Evolutionary conservation across 2,797 vertebrate species (phyloP), one percentile per base, ranked within the genome.

Genomic region (Platyrinchus mystaceus): DNA sequence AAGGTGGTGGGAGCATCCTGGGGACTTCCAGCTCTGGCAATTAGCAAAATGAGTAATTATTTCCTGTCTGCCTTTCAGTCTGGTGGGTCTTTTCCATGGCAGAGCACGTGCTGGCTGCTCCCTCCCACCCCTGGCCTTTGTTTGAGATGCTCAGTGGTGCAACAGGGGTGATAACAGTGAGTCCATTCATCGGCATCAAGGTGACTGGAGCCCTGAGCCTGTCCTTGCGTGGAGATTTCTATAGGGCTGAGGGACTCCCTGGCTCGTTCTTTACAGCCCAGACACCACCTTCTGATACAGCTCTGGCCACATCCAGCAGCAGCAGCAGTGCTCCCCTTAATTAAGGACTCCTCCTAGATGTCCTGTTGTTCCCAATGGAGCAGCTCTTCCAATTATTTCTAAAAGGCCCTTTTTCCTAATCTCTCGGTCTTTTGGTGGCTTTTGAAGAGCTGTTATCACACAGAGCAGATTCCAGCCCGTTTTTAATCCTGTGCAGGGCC

Each of bases 311-410:
- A n/a, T 52, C 62, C 58, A 44, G 3, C 5, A 3, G 43, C 66
- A 44, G 67, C 87, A 78, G 69, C 44, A 55, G 74, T 1, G 4
- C 37, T 80, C 17, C 68, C 75, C 64, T 75, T 96, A 94, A 96
- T 97, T 92, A 96, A 66, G 44, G 36, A 3, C 43, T 94, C 63
- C 47, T 76, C 1, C 4, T 60, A 21, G 64, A 53, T 93, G 66
- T 76, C 95, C 94, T 53, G 90, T 49, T 86, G 84, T 53, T 96
- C 80, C 80, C 89, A 86, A 3, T 36, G 82, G 80, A 96, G 83
- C 93, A 84, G 78, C 73, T 90, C 82, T 77, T 94, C 87, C 87
- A 96, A 94, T 96, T 96, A 97, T 96, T 89, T 81, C 91, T 74
- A 34, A 89, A 87, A 93, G 44, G 67, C 56, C 56, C 5, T 63